A percentile compares a stretch with the other conserved stretches of the same genome.
phyloP scores from a whole-genome alignment of 2,113 vertebrate species.

The Xenopus borealis region DNA sequence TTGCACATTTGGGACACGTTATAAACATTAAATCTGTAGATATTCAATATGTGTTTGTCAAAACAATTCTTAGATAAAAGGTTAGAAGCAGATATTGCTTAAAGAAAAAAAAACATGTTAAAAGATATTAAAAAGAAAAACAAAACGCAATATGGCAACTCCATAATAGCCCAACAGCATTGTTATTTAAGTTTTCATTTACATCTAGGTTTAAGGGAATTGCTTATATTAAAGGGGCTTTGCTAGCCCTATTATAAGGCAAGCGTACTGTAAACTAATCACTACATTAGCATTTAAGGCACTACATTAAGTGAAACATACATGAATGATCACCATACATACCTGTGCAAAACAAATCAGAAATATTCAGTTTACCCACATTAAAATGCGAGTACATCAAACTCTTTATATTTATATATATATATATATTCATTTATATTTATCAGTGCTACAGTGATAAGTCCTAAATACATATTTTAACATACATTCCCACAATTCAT shows the following conservation, averaged over 20 bases:
- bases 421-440: slow-evolving; percentile 31
- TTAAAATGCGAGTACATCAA: slow-evolving; percentile 39
- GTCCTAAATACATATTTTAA: slow-evolving; percentile 73
- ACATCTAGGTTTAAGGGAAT: slow-evolving; percentile 30
- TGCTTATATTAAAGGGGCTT: slow-evolving; percentile 62
- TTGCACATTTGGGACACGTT: slow-evolving; percentile 59
- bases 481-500: slow-evolving; percentile 79
- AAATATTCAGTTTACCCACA: slow-evolving; percentile 67
- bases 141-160: slow-evolving; percentile 1
- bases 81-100: slow-evolving; percentile 48
- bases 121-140: not conserved
- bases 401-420: slow-evolving; percentile 25
- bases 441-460: slow-evolving; percentile 78
- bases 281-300: slow-evolving; percentile 83
- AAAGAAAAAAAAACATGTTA: slow-evolving; percentile 47
- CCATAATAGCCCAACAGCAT: slow-evolving; percentile 14
- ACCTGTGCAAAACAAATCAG: slow-evolving; percentile 82
- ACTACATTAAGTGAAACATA: slow-evolving; percentile 75
- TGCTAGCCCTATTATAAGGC: slow-evolving; percentile 78
- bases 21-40: not conserved
- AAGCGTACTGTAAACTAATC: slow-evolving; percentile 85
- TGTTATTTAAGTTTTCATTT: slow-evolving; percentile 17
- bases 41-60: not conserved
- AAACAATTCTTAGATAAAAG: slow-evolving; percentile 57
- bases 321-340: slow-evolving; percentile 80